Evolutionary conservation across 92 coral and sea anemone genomes (phyloP).

Genomic region (Heliopora coerulea): DNA sequence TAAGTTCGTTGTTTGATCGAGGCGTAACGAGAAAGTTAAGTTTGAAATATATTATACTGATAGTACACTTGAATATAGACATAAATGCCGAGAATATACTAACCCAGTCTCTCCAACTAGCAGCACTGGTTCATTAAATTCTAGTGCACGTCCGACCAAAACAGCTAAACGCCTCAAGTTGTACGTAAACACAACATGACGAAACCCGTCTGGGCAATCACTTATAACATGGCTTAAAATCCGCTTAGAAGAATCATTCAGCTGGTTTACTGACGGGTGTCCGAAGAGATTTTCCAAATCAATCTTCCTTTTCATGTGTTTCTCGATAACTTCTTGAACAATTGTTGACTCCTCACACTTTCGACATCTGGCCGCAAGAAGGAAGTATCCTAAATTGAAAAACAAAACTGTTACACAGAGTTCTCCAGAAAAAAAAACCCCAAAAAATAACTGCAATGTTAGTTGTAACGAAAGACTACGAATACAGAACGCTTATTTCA

Average conservation of each 20-base stretch:
- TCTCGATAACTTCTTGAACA: constrained; percentile 81
- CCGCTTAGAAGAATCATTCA: constrained; percentile 45
- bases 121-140: constrained; percentile 93
- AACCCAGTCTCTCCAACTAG: constrained; percentile 99
- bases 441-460: too few species aligned
- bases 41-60: too few species aligned
- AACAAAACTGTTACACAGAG: too few species aligned
- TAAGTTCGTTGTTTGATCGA: too few species aligned
- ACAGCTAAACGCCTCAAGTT: constrained; percentile 90
- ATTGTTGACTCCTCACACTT: constrained; percentile 65
- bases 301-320: constrained; percentile 71
- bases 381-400: constrained; percentile 69
- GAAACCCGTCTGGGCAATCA: constrained; percentile 60
- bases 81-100: background rate
- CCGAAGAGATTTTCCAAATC: constrained; percentile 65
- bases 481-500: too few species aligned
- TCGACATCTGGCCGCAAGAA: constrained; percentile 92
- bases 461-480: too few species aligned
- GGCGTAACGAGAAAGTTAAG: too few species aligned
- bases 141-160: constrained; percentile 80
- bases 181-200: constrained; percentile 88
- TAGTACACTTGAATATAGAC: too few species aligned
- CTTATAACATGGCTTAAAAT: constrained; percentile 53
- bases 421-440: too few species aligned
- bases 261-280: constrained; percentile 35